Base-by-base conservation (phyloP, 2,797 vertebrate genomes). In the Thalassophryne amazonica region DNA sequence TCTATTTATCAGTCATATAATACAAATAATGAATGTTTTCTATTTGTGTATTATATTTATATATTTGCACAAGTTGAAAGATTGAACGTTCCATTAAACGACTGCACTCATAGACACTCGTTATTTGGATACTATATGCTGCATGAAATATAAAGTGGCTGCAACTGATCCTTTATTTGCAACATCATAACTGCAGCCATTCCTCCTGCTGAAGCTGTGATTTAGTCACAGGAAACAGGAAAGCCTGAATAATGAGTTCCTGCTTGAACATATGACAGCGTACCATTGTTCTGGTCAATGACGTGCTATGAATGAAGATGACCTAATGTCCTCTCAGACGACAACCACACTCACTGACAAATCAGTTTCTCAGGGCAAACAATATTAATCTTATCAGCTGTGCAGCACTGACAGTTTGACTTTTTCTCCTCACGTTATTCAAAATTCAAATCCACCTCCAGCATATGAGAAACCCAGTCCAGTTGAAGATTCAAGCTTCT, bases 211-310 rank as follows among this genome's bases (percentile, higher is more conserved):
- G 25, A 49, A 37, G 22, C 63, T 73, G 85, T 86, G 79, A 88
- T 85, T 84, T 85, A 88, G 86, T 78, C 78, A 86, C 70, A 85
- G 82, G 82, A 90, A 84, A 59, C 54, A 48, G 69, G 75, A 73
- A 73, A 60, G 65, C 72, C 54, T 25, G 40, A 65, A 65, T 59
- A 61, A 61, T 52, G 37, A 41, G 59, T n/a, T 32, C 27, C 54
- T 68, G 56, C 54, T 60, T 67, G 59, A 58, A 71, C 64, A 61
- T 78, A 81, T 83, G 64, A 80, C 46, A 80, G 59, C 67, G 69
- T 22, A 14, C 74, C 69, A 87, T 89, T 91, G 84, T 91, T 86
- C 78, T 51, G 57, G 69, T 40, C 36, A 42, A 55, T 74, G 67
- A 56, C 7, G 14, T 34, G 35, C 49, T 48, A 40, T 76, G 63